Evolutionary conservation across 2,888 invertebrate genomes (phyloP), one percentile per base, ranked within the genome.

Genomic region (Cyclophora punctaria): DNA sequence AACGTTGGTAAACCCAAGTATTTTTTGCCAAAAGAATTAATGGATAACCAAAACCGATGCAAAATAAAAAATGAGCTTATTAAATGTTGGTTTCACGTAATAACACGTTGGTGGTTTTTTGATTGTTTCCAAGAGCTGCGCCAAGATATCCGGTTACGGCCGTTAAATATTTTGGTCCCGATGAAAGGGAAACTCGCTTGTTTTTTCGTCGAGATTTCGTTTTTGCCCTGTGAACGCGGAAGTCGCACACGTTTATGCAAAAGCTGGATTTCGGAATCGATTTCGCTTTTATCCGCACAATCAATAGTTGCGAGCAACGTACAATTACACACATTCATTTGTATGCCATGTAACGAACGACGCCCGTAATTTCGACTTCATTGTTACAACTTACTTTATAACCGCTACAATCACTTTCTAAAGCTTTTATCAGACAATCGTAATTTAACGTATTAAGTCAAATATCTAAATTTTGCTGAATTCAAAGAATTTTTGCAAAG

Each of bases 31-130:
- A 66, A 72, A 75, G 87, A 84, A 86, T 88, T 88, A 88, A 87
- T 88, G 88, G 86, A 87, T 88, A 86, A 86, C 80, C 82, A 85
- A 80, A 84, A 83, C 72, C 80, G 69, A 82, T 79, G 82, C 78
- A 75, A 80, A 82, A 76, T 85, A 82, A 87, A 87, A 87, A 87
- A 83, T 73, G 71, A 67, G 83, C 84, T 87, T 88, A 88, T 87
- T 87, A 88, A 88, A 88, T 82, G 85, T 86, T 85, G 86, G 88
- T 85, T 84, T 86, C 83, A 69, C 75, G 86, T 88, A 88, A 88
- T 88, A 87, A 88, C 86, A 88, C 75, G 84, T 85, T 83, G 80
- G 79, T 83, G 81, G 86, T 81, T 84, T 83, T 80, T 83, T 78
- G 78, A 79, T 88, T 88, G 88, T 88, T 86, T 88, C 86, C 86